Evolutionary conservation across 37 sponge, comb jelly and placozoan species (phyloP), one percentile per base, ranked within the genome.

Genomic region (Beroe ovata): DNA sequence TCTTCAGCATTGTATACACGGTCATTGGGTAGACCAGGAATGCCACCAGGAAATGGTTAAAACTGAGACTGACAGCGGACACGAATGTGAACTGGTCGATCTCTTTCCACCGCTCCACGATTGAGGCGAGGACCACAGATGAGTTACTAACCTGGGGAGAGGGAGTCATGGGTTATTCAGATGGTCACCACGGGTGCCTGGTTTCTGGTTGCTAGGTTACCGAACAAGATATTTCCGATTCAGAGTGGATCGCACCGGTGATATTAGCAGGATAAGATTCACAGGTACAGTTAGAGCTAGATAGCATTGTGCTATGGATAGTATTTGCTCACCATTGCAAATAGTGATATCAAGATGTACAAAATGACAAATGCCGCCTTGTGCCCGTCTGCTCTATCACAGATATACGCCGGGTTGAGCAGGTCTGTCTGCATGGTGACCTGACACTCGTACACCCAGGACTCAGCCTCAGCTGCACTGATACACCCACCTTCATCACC

Each of bases 71-170:
- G 47, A 77, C 84, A 18, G 84, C 84, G 21, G 33, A 77, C 1
- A 77, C 84, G 28, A 77, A 77, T 1, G 84, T 77, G 54, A 77
- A 77, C 84, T 77, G 84, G 28, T 77, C 84, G 23, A 77, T 77
- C 54, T 77, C 84, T 54, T 77, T 77, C 84, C 84, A 77, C 21
- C 84, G 42, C 84, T 77, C 84, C 23, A 77, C 54, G 20, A 77
- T 77, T 14, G 84, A 77, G 54, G 84, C 84, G 6, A 77, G 54
- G 28, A 77, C 84, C n/a, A 77, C 84, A 1, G 84, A 77, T 4
- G 84, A 30, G 54, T 77, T 77, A 54, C 84, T 77, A 23, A 77
- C 84, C 84, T 77, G 54, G 84, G 23, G n/a, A 20, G 19, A 26
- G 19, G 63, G n/a, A n/a, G n/a, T n/a, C n/a, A n/a, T n/a, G n/a